These are phyloP conservation scores for Iphiclides podalirius DNA, from an alignment of 2,888 invertebrate genomes.

Conservation along the genomic window DNA sequence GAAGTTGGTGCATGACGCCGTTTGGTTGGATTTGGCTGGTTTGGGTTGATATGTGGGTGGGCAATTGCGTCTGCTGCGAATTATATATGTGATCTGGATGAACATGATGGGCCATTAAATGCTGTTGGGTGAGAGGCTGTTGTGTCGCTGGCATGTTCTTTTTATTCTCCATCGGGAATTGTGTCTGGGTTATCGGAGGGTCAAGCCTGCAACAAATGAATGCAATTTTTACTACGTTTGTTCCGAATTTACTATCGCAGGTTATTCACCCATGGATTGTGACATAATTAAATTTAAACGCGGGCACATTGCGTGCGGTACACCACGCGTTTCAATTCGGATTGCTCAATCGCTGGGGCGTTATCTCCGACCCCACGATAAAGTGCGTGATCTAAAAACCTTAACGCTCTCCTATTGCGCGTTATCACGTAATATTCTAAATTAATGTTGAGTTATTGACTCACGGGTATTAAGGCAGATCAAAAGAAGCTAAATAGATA, in stretches of 20 bases:
- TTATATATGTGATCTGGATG: conserved; percentile 73
- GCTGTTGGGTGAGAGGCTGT: conserved; percentile 75
- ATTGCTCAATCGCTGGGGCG: conserved; percentile 49
- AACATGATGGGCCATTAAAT: conserved; percentile 71
- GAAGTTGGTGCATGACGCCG: conserved; percentile 78
- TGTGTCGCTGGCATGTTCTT: conserved; percentile 75
- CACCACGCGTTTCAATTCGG: conserved; percentile 48
- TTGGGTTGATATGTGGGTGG: conserved; percentile 63
- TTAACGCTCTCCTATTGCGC: conserved; percentile 34
- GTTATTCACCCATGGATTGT: conserved; percentile 9
- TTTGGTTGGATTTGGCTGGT: conserved; percentile 70
- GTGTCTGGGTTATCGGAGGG: conserved; percentile 82
- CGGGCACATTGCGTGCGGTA: conserved; percentile 23
- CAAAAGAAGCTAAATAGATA: too few species aligned
- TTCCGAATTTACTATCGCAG: too few species aligned
- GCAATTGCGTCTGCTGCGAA: conserved; percentile 67
- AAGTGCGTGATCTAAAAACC: conserved; percentile 39
- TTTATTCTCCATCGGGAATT: conserved; percentile 84
- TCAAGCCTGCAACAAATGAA: conserved; percentile 82
- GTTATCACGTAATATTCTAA: conserved; percentile 38
- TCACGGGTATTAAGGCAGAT: background rate
- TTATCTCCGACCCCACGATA: conserved; percentile 52
- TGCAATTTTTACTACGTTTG: conserved; percentile 10
- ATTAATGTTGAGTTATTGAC: too few species aligned
- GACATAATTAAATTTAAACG: conserved; percentile 12